Percentiles rank a stretch among this genome's conserved stretches.
Evolutionary conservation across 2,888 invertebrate species (phyloP).

Genomic region (Yponomeuta cagnagella): DNA sequence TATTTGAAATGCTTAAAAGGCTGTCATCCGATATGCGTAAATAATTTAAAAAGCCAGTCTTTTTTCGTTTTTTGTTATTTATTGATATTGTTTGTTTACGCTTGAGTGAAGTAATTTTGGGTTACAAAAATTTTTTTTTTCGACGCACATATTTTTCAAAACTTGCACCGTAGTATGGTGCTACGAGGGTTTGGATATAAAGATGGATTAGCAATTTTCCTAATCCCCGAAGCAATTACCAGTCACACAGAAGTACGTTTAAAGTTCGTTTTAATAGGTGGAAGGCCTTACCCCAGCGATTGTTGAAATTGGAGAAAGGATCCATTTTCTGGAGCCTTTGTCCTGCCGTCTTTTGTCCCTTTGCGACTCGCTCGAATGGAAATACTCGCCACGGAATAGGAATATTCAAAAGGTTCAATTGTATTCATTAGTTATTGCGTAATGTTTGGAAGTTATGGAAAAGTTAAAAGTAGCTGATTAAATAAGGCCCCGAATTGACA

Average conservation of each 20-base stretch:
- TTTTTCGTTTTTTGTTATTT: too few species aligned
- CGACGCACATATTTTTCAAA: too few species aligned
- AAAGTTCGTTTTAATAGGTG: background rate
- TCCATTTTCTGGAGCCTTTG: constrained; percentile 1
- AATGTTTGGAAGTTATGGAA: background rate
- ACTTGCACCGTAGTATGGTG: too few species aligned
- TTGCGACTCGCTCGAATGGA: background rate
- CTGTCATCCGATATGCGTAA: too few species aligned
- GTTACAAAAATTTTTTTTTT: too few species aligned
- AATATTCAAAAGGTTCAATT: background rate
- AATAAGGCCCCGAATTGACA: too few species aligned
- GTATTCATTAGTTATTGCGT: background rate
- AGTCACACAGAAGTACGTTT: background rate
- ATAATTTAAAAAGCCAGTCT: too few species aligned
- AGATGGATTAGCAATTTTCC: background rate
- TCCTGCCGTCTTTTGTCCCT: background rate
- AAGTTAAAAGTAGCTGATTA: too few species aligned
- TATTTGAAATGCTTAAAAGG: too few species aligned
- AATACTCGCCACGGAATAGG: background rate
- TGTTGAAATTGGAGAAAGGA: background rate
- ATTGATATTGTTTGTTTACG: too few species aligned
- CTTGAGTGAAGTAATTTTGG: too few species aligned
- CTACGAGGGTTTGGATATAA: too few species aligned
- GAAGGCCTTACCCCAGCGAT: background rate
- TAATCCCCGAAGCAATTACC: background rate